phyloP scores from a whole-genome alignment of 2,888 invertebrate species.

The Trichopoda pennipes region DNA sequence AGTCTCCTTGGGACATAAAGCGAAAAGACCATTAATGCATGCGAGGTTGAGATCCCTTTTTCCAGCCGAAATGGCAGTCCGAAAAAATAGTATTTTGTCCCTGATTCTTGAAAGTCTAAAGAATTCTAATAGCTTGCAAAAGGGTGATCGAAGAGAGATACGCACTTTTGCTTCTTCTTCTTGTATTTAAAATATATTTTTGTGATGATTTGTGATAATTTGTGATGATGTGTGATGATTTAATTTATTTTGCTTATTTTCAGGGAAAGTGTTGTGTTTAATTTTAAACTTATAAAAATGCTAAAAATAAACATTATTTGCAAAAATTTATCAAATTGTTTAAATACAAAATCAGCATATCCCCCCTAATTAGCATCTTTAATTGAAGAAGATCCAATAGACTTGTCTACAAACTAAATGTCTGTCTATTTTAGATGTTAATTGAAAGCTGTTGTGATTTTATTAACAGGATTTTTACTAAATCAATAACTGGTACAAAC shows the following conservation, averaged over 20 bases:
- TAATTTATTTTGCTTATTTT: slow-evolving; percentile 14
- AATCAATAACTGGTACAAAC: neutral
- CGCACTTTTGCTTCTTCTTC: too few relatives aligned
- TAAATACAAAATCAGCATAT: neutral
- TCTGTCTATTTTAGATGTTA: neutral
- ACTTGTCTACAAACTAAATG: neutral
- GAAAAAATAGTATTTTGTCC: too few relatives aligned
- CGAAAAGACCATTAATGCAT: too few relatives aligned
- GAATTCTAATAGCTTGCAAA: too few relatives aligned
- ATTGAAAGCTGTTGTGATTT: neutral
- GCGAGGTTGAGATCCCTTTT: too few relatives aligned
- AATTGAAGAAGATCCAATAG: neutral
- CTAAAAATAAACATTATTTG: slow-evolving; percentile 15
- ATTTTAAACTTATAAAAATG: slow-evolving; percentile 13
- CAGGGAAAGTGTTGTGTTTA: neutral
- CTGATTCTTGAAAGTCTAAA: too few relatives aligned
- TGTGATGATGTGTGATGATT: neutral
- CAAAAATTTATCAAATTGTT: neutral
- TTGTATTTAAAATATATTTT: too few relatives aligned
- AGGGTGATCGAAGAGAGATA: too few relatives aligned
- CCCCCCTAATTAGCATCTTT: slow-evolving; percentile 28
- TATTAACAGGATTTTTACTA: neutral
- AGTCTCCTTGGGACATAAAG: too few relatives aligned
- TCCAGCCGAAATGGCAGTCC: too few relatives aligned
- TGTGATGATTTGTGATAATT: neutral